phyloP scores from a whole-genome alignment of 2,797 vertebrate genomes.

The Strix occidentalis region DNA sequence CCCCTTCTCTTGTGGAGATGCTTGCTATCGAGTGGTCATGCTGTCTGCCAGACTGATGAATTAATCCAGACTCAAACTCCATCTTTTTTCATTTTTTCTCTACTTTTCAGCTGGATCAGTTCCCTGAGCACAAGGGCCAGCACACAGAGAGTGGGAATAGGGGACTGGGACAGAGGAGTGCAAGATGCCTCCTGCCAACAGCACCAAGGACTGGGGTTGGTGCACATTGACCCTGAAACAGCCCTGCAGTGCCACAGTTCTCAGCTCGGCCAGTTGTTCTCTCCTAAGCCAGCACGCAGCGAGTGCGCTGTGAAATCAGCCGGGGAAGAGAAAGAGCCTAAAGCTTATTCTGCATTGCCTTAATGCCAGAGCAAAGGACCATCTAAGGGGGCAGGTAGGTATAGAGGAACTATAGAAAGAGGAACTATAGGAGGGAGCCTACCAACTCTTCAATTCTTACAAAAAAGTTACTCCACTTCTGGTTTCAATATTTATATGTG shows the following conservation, averaged over 20 bases:
- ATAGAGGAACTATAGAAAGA: not conserved
- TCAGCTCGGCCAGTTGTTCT: accelerated
- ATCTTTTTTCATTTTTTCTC: not conserved
- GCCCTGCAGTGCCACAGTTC: not conserved
- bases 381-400: not conserved
- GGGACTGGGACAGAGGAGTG: not conserved
- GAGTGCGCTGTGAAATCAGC: not conserved
- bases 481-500: not conserved
- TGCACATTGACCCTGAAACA: accelerated
- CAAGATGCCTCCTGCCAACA: not conserved
- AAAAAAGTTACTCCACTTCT: not conserved
- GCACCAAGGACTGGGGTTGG: not conserved
- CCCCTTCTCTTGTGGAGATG: not conserved
- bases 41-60: not conserved
- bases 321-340: not conserved
- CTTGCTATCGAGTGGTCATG: not conserved
- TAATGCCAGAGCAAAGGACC: not conserved
- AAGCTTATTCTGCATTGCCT: not conserved
- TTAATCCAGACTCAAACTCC: not conserved
- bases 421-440: not conserved
- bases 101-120: not conserved
- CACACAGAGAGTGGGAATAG: not conserved
- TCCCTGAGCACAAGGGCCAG: not conserved
- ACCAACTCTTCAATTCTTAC: not conserved
- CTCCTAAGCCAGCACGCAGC: not conserved